Percentiles rank a stretch among this genome's conserved stretches.
Conservation (phyloP, 2,888 invertebrate species). For the Eretmocerus hayati region DNA sequence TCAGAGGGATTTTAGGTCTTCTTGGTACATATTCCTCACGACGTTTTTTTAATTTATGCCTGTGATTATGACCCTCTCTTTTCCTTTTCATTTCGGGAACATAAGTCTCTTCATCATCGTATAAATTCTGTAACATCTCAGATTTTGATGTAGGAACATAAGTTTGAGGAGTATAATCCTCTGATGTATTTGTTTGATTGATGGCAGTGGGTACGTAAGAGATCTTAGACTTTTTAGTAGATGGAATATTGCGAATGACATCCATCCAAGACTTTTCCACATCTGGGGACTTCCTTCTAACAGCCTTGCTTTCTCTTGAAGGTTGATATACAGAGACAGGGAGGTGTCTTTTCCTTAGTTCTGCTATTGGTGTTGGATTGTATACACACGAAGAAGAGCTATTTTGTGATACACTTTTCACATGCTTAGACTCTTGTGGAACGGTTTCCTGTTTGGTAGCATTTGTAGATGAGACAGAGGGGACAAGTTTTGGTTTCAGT, state of each 20-base stretch:
- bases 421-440: conserved; percentile 4
- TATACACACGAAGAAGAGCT: conserved; percentile 45
- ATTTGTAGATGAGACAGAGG: conserved; percentile 17
- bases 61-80: conserved; percentile 39
- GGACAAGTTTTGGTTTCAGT: conserved; percentile 42
- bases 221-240: conserved; percentile 20
- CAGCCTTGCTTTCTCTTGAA: conserved; percentile 37
- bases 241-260: conserved; percentile 27
- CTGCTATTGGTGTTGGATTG: conserved; percentile 61
- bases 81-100: conserved; percentile 30
- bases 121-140: conserved; percentile 31
- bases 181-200: conserved; percentile 18
- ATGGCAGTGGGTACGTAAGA: conserved; percentile 42
- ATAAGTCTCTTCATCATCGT: conserved; percentile 34
- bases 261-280: conserved; percentile 33
- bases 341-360: conserved; percentile 49
- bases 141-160: conserved; percentile 39
- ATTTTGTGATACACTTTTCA: conserved; percentile 27
- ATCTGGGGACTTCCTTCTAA: conserved; percentile 41
- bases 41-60: conserved; percentile 38
- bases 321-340: conserved; percentile 41
- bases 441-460: conserved; percentile 6
- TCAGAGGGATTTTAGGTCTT: conserved; percentile 40
- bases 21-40: conserved; percentile 44
- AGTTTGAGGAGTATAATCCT: conserved; percentile 26